Base-by-base conservation (phyloP, 2,113 vertebrate genomes). In the Platichthys flesus region DNA sequence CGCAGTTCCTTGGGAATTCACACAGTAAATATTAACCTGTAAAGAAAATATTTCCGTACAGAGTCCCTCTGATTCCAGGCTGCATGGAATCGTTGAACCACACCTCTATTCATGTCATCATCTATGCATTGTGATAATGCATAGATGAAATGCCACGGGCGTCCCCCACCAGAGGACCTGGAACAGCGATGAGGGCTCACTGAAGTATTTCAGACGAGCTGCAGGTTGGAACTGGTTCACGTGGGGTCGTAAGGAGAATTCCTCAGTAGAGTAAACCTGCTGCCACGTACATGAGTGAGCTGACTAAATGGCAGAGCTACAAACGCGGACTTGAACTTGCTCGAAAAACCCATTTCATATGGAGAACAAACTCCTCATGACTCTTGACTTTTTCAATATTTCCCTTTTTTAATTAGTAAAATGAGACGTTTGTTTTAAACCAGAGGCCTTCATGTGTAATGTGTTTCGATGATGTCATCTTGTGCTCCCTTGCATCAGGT, bases 201-300 rank as follows among this genome's bases (percentile, higher is more conserved):
- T 66, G 23, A 88, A 85, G 65, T 81, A 68, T 88, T 89, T 85
- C 28, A 51, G 64, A 74, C 45, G 51, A 87, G 90, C 77, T 88
- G 83, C 93, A 92, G 91, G 93, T 93, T 91, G 79, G 71, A 89
- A 93, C 92, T 92, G 86, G 91, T 92, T 91, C 78, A 78, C 85
- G 61, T 64, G 84, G 79, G 83, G 78, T 89, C 74, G 62, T 71
- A 64, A 58, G 76, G 42, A 82, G 79, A 84, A 92, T 90, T 92
- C 88, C 88, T 83, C 40, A 78, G 77, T 14, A 59, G 77, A 72
- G 70, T 47, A 57, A 83, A 79, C 71, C 78, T 85, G 40, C 78
- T 89, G 86, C 88, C 83, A 81, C 72, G 75, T 85, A 82, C 78
- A 45, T 71, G 60, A 54, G 82, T 7, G 54, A 16, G 67, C 77